These are phyloP conservation scores for Eurytoma californica DNA, from an alignment of 2,888 invertebrate species.

Conservation along the genomic window DNA sequence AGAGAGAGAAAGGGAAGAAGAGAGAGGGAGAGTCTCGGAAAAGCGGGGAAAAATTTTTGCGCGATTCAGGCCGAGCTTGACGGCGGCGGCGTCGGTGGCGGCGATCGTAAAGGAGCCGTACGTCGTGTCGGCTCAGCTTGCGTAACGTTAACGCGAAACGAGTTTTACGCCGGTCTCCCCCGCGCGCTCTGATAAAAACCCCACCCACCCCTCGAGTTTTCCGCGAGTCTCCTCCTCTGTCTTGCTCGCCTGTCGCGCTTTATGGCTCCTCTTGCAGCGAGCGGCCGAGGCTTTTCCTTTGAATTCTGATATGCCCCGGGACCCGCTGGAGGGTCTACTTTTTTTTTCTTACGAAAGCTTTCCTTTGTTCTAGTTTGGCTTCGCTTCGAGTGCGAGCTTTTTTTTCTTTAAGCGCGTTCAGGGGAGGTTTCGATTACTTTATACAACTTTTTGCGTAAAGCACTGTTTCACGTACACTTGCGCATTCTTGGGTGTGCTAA, in stretches of 20 bases:
- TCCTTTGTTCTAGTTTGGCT: neutral
- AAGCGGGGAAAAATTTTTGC: constrained; percentile 59
- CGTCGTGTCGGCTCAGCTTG: constrained; percentile 62
- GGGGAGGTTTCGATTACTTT: too few relatives aligned
- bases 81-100: constrained; percentile 33
- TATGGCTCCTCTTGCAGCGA: constrained; percentile 12
- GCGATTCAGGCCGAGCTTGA: neutral
- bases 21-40: constrained; percentile 32
- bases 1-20: constrained; percentile 11
- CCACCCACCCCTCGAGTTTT: constrained; percentile 51
- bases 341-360: neutral
- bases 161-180: constrained; percentile 56
- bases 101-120: constrained; percentile 67
- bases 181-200: constrained; percentile 58
- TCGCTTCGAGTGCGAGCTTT: too few relatives aligned
- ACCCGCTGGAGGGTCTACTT: neutral
- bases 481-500: too few relatives aligned
- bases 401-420: too few relatives aligned
- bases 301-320: constrained; percentile 44
- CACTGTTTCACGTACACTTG: too few relatives aligned
- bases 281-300: constrained; percentile 43
- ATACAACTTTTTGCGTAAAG: too few relatives aligned
- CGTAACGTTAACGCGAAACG: constrained; percentile 68
- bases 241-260: constrained; percentile 17
- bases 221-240: neutral